Evolutionary conservation across 2,113 vertebrate genomes (phyloP).

Genomic region (Gallinago media): DNA sequence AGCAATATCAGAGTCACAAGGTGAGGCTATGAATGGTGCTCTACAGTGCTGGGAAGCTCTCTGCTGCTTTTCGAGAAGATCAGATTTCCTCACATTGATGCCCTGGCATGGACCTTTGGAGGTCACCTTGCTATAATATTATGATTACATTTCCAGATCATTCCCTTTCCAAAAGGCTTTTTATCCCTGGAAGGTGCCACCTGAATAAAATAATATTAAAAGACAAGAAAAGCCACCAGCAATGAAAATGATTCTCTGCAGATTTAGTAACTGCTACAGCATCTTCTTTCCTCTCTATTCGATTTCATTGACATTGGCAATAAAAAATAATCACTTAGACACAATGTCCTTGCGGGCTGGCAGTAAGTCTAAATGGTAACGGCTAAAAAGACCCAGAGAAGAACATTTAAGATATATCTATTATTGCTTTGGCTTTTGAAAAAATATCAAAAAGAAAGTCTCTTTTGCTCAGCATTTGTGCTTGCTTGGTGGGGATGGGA

Average conservation of each 20-base stretch:
- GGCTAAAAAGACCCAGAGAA: conserved; percentile 27
- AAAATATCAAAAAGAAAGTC: background rate
- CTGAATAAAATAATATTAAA: conserved; percentile 45
- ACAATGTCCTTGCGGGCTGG: conserved; percentile 29
- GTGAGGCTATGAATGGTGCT: background rate
- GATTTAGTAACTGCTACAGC: conserved; percentile 50
- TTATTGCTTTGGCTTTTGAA: conserved; percentile 36
- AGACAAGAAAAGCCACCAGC: conserved; percentile 48
- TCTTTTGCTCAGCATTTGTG: background rate
- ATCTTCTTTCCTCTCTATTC: conserved; percentile 42
- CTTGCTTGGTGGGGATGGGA: background rate
- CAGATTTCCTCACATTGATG: conserved; percentile 45
- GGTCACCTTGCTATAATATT: conserved; percentile 46
- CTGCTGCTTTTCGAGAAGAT: conserved; percentile 21
- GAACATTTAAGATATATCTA: conserved; percentile 23
- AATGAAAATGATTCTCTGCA: conserved; percentile 47
- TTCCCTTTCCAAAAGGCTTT: conserved; percentile 39
- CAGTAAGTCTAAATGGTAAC: conserved; percentile 49
- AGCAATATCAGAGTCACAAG: background rate
- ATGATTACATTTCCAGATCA: conserved; percentile 50
- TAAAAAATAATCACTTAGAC: conserved; percentile 69
- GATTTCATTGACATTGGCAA: conserved; percentile 52
- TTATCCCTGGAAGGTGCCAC: conserved; percentile 30
- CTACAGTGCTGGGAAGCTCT: background rate
- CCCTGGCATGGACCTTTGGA: background rate